Conservation (phyloP, 2,888 invertebrate species). For the Dioctria linearis region DNA sequence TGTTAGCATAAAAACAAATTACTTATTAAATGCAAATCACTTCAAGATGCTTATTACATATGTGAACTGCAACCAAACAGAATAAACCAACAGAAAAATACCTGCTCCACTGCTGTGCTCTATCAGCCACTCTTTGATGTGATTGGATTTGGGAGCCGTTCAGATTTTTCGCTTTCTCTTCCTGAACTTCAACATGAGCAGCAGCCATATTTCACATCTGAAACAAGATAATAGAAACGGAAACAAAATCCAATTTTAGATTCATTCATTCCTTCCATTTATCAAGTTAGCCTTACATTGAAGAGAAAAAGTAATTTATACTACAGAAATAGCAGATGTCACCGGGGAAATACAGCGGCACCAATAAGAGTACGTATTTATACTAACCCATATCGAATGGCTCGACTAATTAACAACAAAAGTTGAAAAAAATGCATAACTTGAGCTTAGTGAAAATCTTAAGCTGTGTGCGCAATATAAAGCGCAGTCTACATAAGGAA, state of each 20-base stretch:
- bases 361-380: not conserved
- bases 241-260: constrained; percentile 19
- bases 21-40: too few species aligned
- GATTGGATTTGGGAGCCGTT: constrained; percentile 6
- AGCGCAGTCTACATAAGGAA: not conserved
- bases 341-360: constrained; percentile 10
- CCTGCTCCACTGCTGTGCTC: constrained; percentile 59
- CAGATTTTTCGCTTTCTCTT: constrained; percentile 44
- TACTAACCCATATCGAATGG: not conserved
- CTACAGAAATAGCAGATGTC: not conserved
- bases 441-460: not conserved
- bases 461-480: constrained; percentile 23
- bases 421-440: not conserved
- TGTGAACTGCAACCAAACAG: too few species aligned
- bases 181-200: constrained; percentile 20
- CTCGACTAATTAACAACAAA: constrained; percentile 15
- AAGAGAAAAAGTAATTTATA: not conserved
- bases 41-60: too few species aligned
- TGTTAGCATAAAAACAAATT: too few species aligned
- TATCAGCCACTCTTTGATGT: constrained; percentile 56
- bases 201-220: constrained; percentile 50
- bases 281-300: not conserved
- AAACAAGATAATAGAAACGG: constrained; percentile 42
- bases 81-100: constrained; percentile 2
- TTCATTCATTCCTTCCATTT: constrained; percentile 10